Percentiles rank a stretch among this genome's conserved stretches.
Conservation (phyloP, 2,113 vertebrate species). For the Laticauda colubrina region DNA sequence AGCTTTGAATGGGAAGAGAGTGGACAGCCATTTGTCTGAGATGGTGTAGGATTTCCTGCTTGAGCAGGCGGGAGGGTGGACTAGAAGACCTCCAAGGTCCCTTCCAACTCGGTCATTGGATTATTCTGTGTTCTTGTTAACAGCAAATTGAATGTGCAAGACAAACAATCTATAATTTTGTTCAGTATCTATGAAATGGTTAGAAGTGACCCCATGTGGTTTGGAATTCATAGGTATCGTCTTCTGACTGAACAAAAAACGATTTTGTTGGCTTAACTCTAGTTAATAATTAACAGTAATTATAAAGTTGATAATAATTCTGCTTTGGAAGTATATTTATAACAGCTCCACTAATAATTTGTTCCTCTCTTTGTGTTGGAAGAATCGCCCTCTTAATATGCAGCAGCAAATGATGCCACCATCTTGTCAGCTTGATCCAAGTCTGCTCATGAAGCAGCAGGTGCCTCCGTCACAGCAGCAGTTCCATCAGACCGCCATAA, state of each 20-base stretch:
- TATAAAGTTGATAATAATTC: background rate
- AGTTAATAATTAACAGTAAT: background rate
- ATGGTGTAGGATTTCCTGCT: background rate
- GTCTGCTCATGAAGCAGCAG: slow-evolving; percentile 84
- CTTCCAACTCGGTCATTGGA: background rate
- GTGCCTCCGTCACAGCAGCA: slow-evolving; percentile 59
- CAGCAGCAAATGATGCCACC: slow-evolving; percentile 92
- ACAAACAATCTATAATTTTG: background rate
- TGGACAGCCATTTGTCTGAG: too few species aligned
- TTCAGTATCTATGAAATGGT: background rate
- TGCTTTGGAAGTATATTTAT: background rate
- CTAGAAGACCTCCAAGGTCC: background rate
- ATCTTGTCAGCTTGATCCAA: slow-evolving; percentile 89
- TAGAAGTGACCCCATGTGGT: background rate
- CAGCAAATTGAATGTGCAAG: background rate
- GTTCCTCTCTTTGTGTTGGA: slow-evolving; percentile 18
- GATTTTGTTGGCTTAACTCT: too few species aligned
- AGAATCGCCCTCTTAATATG: slow-evolving; percentile 88
- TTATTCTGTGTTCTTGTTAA: background rate
- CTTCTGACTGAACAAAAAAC: background rate
- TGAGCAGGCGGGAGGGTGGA: background rate
- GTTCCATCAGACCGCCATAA: slow-evolving; percentile 84
- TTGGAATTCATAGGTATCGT: background rate
- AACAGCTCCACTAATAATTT: background rate
- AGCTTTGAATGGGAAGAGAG: background rate